Base-by-base conservation (phyloP, 2,113 vertebrate species). In the Hiodon tergisus region DNA sequence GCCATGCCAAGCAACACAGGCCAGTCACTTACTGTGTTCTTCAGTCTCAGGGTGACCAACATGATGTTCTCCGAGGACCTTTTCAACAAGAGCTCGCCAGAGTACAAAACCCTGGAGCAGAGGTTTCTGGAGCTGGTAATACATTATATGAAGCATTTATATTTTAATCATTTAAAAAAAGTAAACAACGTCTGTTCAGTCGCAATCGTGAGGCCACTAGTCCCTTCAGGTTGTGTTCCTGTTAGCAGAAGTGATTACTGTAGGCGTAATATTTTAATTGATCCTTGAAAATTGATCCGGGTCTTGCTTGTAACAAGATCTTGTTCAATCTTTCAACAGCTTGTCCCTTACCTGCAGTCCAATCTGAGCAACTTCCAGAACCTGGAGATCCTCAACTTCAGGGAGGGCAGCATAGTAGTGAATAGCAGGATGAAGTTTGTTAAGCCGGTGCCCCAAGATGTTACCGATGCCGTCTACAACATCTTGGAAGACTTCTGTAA, bases 381-480 rank as follows among this genome's bases (percentile, higher is more conserved):
- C 78, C 87, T 98, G 76, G 95, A 98, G 89, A 98, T 98, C 81
- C 86, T 99, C 46, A 99, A 97, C 88, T 98, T 99, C 90, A 91
- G 95, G 83, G 98, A 98, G 14, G 97, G 97, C 80, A 99, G 97
- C 82, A 93, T 99, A 3, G 95, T 98, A 81, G 94, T 99, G 69
- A 99, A 99, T 82, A 98, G 96, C 79, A 86, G 95, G 71, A 93
- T 99, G 94, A 94, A 93, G 74, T 98, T 98, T 53, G 88, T 87
- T 11, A 93, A 90, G 66, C 93, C 94, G 0, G 91, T 95, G 69
- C 94, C 93, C 62, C 87, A 77, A 61, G 91, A 94, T 0, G 93
- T 97, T 76, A 95, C 93, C 74, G 94, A 88, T 0, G 91, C 91
- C 0, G 93, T 99, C 2, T 94, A 98, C 73, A 85, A 96, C 82